Evolutionary conservation across 1,140 invertebrate species (phyloP).

Genomic region (Lepidurus couesii): DNA sequence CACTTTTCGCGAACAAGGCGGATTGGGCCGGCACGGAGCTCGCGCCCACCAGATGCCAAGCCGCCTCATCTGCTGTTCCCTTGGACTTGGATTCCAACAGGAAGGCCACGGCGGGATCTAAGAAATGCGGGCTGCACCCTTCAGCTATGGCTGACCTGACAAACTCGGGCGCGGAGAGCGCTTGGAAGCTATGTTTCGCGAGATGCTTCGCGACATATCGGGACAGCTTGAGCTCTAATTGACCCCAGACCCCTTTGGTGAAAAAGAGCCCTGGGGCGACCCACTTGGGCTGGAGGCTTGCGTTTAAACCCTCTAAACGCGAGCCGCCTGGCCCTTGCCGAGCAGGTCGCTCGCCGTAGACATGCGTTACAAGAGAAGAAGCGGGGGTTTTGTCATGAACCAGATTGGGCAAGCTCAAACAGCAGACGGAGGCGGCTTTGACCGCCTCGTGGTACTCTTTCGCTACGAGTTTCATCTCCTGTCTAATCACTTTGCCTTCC

Average conservation of each 20-base stretch:
- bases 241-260: slow-evolving; percentile 50
- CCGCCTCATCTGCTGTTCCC: slow-evolving; percentile 45
- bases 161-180: slow-evolving; percentile 62
- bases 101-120: slow-evolving; percentile 50
- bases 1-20: slow-evolving; percentile 55
- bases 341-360: neutral
- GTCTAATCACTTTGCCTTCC: slow-evolving; percentile 51
- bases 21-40: slow-evolving; percentile 57
- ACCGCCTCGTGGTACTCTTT: slow-evolving; percentile 49
- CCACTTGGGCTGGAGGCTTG: slow-evolving; percentile 39
- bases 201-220: slow-evolving; percentile 51
- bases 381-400: slow-evolving; percentile 57
- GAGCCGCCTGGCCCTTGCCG: too few relatives aligned
- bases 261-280: neutral
- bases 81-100: slow-evolving; percentile 49
- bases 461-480: slow-evolving; percentile 53
- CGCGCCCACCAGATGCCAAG: slow-evolving; percentile 59
- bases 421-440: slow-evolving; percentile 51
- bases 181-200: slow-evolving; percentile 47
- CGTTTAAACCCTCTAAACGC: slow-evolving; percentile 39
- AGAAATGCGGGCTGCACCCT: slow-evolving; percentile 56
- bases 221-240: slow-evolving; percentile 57
- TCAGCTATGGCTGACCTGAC: slow-evolving; percentile 59
- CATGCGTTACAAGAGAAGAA: slow-evolving; percentile 47
- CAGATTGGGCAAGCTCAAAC: slow-evolving; percentile 58